Conservation (phyloP, 2,797 vertebrate genomes). For the Amazona ochrocephala region DNA sequence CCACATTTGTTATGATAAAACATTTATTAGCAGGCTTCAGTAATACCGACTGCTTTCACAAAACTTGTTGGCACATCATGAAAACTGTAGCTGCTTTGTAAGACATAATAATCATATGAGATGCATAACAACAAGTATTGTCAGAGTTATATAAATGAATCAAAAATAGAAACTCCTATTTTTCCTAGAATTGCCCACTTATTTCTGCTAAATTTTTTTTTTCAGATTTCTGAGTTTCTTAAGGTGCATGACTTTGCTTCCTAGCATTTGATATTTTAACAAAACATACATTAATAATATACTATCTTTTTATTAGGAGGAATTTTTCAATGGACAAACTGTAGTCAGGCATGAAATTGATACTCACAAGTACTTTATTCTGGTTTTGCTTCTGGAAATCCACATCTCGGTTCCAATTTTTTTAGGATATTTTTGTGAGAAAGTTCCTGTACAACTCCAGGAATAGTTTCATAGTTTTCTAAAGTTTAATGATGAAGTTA, state of each 20-base stretch:
- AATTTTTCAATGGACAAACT: not conserved
- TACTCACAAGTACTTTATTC: not conserved
- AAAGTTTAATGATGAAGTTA: not conserved
- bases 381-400: not conserved
- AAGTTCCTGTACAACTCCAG: not conserved
- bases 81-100: not conserved
- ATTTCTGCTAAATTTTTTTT: not conserved
- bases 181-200: not conserved
- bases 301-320: not conserved
- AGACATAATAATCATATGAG: not conserved
- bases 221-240: not conserved
- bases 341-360: not conserved
- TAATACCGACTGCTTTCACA: not conserved
- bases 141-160: not conserved
- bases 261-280: not conserved
- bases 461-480: not conserved
- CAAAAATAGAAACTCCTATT: not conserved
- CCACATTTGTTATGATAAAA: not conserved
- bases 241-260: not conserved
- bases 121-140: not conserved
- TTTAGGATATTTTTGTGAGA: not conserved
- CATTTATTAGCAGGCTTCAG: not conserved
- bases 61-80: not conserved
- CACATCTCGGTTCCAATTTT: not conserved
- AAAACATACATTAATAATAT: not conserved